phyloP scores from a whole-genome alignment of 2,888 invertebrate species.

The Ephialtes manifestator region DNA sequence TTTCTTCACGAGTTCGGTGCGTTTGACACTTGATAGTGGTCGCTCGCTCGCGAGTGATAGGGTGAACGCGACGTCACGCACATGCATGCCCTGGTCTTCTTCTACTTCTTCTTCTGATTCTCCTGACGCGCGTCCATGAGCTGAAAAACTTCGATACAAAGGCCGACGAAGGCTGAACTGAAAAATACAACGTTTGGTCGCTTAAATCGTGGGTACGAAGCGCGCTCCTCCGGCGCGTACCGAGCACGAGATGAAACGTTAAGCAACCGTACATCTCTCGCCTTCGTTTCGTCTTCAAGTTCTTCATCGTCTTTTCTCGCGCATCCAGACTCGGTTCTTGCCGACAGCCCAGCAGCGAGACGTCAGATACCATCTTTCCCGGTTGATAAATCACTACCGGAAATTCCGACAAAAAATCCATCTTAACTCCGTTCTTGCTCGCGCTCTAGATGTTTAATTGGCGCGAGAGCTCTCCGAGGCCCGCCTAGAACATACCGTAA shows the following conservation, averaged over 20 bases:
- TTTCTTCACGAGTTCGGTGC: slow-evolving; percentile 73
- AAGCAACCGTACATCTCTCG: slow-evolving; percentile 36
- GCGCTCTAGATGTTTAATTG: slow-evolving; percentile 84
- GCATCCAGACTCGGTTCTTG: slow-evolving; percentile 77
- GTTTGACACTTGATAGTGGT: slow-evolving; percentile 84
- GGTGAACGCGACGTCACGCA: slow-evolving; percentile 43
- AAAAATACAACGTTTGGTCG: slow-evolving; percentile 14
- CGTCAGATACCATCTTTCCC: slow-evolving; percentile 83
- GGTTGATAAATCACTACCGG: slow-evolving; percentile 85
- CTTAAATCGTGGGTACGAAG: slow-evolving; percentile 31
- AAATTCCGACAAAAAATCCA: slow-evolving; percentile 82
- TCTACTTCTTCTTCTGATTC: slow-evolving; percentile 59
- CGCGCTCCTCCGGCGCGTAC: slow-evolving; percentile 6
- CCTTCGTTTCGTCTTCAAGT: slow-evolving; percentile 60
- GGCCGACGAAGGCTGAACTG: neutral
- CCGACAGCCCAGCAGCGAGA: slow-evolving; percentile 66
- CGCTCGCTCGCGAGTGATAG: slow-evolving; percentile 60
- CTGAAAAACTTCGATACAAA: slow-evolving; percentile 25
- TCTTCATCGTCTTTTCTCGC: slow-evolving; percentile 51
- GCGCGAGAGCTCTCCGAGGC: slow-evolving; percentile 71
- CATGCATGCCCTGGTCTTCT: slow-evolving; percentile 56
- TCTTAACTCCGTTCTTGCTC: slow-evolving; percentile 73
- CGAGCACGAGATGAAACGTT: slow-evolving; percentile 22
- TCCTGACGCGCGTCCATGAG: slow-evolving; percentile 51
- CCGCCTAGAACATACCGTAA: slow-evolving; percentile 23